Base-by-base conservation (phyloP, 2,888 invertebrate genomes). In the Diarsia brunnea region DNA sequence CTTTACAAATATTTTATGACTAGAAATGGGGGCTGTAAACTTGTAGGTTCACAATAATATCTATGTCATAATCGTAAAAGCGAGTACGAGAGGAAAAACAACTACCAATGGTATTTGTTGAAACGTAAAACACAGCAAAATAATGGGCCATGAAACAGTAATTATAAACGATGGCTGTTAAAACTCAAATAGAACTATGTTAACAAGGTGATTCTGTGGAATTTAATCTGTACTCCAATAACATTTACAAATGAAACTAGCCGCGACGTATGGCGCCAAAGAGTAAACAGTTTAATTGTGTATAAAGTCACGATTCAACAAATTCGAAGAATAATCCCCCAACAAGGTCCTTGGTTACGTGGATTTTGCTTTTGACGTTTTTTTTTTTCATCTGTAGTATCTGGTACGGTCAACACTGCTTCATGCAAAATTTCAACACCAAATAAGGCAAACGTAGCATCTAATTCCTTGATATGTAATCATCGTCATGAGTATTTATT, bases 261-360 rank as follows among this genome's bases (percentile, higher is more conserved):
- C 88, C 91, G 91, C 92, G 93, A 93, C 93, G 93, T 92, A 91
- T 93, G 96, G 95, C 95, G 96, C 96, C 96, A 90, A 75, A 89
- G 88, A 89, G 91, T 90, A 94, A 95, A 96, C 95, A 95, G 69
- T 93, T 93, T 94, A 94, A 95, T 94, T 93, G 94, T 90, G 93
- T 94, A 93, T 94, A 92, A 92, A 94, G 94, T 93, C 95, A 95
- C 93, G 93, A 94, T 93, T 93, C 90, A 88, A 89, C 89, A 89
- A 93, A 91, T 92, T 92, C 91, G 91, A 88, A 89, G 89, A 82
- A 83, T 61, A 82, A 68, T 77, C 73, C 86, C 75, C 78, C 79
- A 84, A 81, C 85, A 82, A 82, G 80, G 84, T 81, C 85, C 78
- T 84, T 84, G 67, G 70, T 73, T 84, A 81, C 80, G 75, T 78